Evolutionary conservation across 2,113 vertebrate genomes (phyloP).

Genomic region (Taurulus bubalis): DNA sequence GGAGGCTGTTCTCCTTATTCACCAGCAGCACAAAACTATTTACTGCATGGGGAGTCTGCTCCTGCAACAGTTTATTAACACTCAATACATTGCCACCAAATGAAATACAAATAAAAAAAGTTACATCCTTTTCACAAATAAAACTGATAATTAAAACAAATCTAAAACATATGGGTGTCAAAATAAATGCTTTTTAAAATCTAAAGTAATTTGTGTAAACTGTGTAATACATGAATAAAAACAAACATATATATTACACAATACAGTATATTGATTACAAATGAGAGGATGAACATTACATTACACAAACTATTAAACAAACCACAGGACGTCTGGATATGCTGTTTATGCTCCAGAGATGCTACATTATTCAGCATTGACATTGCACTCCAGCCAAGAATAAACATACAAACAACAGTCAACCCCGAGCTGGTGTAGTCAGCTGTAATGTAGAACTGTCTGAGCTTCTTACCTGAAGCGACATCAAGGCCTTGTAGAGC

Average conservation of each 20-base stretch:
- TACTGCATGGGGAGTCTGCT: slow-evolving; percentile 75
- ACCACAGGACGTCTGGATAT: background rate
- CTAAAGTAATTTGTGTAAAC: background rate
- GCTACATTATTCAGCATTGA: slow-evolving; percentile 20
- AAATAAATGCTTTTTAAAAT: background rate
- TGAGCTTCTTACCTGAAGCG: slow-evolving; percentile 83
- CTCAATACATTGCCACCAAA: background rate
- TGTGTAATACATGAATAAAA: background rate
- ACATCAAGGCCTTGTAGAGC: slow-evolving; percentile 86
- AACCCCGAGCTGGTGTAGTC: slow-evolving; percentile 2
- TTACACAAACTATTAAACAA: background rate
- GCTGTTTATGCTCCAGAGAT: background rate
- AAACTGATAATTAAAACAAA: background rate
- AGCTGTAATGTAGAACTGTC: background rate
- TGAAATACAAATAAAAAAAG: background rate
- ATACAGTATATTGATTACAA: background rate
- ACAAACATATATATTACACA: background rate
- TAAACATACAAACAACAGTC: background rate
- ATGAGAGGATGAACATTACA: background rate
- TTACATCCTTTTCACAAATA: background rate
- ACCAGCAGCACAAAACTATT: slow-evolving; percentile 85
- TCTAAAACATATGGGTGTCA: background rate
- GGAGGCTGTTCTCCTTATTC: slow-evolving; percentile 82
- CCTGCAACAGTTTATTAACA: slow-evolving; percentile 64
- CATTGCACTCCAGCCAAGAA: slow-evolving; percentile 21